A percentile compares a stretch with the other conserved stretches of the same genome.
These are phyloP conservation scores for Pristionchus mayeri DNA, from an alignment of 2,888 invertebrate species.

Conservation along the genomic window DNA sequence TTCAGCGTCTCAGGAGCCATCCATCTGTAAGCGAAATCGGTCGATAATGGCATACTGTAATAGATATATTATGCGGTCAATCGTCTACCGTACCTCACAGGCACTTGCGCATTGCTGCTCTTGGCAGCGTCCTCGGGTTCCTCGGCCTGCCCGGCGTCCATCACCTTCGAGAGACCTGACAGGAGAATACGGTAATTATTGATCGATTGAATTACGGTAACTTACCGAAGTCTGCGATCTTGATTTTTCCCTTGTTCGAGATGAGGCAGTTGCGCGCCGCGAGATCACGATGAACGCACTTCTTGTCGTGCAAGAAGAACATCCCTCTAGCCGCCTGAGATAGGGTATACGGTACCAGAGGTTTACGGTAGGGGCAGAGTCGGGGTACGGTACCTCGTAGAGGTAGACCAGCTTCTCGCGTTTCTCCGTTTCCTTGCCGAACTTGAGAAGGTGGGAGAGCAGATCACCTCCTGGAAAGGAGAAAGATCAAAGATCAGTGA, in stretches of 20 bases:
- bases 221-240: constrained; percentile 61
- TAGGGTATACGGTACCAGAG: no score
- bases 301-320: constrained; percentile 86
- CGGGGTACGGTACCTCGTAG: constrained; percentile 4
- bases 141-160: not conserved
- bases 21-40: constrained; percentile 57
- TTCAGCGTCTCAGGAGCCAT: constrained; percentile 67
- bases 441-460: constrained; percentile 54
- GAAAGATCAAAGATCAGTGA: no score
- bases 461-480: constrained; percentile 47
- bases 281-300: constrained; percentile 89
- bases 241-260: constrained; percentile 52
- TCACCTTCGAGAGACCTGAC: constrained; percentile 21
- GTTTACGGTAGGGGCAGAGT: not conserved
- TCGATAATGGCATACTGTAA: not conserved
- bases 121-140: not conserved
- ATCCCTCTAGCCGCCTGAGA: constrained; percentile 84
- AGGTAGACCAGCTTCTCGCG: constrained; percentile 44
- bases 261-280: constrained; percentile 88
- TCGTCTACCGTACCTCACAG: constrained; percentile 47
- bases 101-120: constrained; percentile 50
- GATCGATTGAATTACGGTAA: not conserved
- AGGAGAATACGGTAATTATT: not conserved
- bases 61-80: not conserved
- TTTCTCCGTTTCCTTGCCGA: constrained; percentile 46